Conservation (phyloP, 2,113 vertebrate species). For the Semicossyphus pulcher region DNA sequence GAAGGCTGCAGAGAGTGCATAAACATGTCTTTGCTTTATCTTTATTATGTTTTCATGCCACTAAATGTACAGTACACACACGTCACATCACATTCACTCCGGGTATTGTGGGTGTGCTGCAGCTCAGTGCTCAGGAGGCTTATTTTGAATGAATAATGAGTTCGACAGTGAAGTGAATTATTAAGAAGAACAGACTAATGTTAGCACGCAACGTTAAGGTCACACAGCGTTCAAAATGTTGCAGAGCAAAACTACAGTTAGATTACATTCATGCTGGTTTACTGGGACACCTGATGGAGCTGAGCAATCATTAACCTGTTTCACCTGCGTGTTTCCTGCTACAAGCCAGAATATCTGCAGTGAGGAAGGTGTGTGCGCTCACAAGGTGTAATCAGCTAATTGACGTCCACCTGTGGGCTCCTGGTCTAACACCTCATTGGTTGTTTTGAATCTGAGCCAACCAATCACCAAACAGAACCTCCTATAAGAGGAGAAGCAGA, state of each 20-base stretch:
- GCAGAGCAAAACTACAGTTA: background rate
- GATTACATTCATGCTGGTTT: no score
- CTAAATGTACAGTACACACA: background rate
- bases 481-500: no score
- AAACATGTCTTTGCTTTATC: background rate
- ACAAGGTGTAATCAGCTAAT: no score
- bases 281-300: no score
- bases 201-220: background rate
- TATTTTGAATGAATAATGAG: conserved; percentile 18
- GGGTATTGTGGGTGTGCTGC: background rate
- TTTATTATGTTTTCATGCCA: background rate
- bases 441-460: no score
- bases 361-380: no score
- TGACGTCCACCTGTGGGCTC: no score
- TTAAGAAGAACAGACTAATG: background rate
- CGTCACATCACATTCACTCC: background rate
- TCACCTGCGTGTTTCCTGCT: no score
- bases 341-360: no score
- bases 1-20: background rate
- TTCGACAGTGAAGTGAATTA: conserved; percentile 17
- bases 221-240: background rate
- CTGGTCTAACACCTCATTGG: no score
- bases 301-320: no score
- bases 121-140: background rate
- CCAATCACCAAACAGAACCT: no score